These are phyloP conservation scores for Acrocyrtus sp. DNA, from an alignment of 2,888 invertebrate genomes.

Conservation along the genomic window DNA sequence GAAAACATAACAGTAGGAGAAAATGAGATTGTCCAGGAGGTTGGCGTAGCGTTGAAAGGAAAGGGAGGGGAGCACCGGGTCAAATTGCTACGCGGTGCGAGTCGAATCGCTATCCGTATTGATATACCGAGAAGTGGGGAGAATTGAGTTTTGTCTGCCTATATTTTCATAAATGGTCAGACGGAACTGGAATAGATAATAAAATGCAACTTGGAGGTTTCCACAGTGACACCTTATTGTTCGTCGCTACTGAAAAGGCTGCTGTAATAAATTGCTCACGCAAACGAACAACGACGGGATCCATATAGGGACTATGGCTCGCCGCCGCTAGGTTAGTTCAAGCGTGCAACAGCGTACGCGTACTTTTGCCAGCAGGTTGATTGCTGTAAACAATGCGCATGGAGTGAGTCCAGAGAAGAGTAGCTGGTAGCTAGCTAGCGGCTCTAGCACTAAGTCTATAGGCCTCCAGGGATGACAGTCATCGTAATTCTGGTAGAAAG, in stretches of 20 bases:
- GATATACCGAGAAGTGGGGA: conserved; percentile 11
- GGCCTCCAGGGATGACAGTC: conserved; percentile 52
- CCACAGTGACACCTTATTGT: conserved; percentile 50
- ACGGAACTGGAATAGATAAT: too few species aligned
- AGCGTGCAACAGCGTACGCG: conserved; percentile 7
- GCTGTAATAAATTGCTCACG: conserved; percentile 42
- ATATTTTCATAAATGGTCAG: too few species aligned
- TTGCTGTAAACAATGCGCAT: too few species aligned
- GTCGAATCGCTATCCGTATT: too few species aligned
- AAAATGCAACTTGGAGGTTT: conserved; percentile 43
- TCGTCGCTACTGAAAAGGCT: conserved; percentile 14
- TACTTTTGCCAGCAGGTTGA: conserved; percentile 11
- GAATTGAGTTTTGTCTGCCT: too few species aligned
- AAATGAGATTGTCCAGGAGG: too few species aligned
- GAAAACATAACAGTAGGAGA: neutral
- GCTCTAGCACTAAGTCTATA: conserved; percentile 32
- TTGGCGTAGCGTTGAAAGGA: too few species aligned
- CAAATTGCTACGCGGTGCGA: conserved; percentile 44
- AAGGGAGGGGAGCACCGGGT: conserved; percentile 26
- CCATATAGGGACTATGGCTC: too few species aligned
- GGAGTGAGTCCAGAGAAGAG: too few species aligned
- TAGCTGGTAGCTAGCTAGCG: too few species aligned
- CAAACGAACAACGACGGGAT: too few species aligned
- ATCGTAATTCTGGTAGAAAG: conserved; percentile 50
- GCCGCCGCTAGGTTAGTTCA: conserved; percentile 2